These are phyloP conservation scores for Charadrius vociferus DNA, from an alignment of 2,113 vertebrate genomes.

Conservation along the genomic window DNA sequence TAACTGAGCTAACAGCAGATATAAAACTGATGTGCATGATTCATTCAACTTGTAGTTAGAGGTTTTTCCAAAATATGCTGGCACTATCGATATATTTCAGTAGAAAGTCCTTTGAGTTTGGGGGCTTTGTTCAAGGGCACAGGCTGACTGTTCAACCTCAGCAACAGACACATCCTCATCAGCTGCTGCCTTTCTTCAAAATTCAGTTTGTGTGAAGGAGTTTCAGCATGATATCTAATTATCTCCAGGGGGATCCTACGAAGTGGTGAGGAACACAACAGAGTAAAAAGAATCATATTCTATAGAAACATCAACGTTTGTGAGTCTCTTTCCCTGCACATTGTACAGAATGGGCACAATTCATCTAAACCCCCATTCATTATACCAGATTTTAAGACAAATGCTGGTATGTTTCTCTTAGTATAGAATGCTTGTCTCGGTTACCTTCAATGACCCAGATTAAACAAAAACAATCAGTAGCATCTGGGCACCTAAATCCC, in stretches of 20 bases:
- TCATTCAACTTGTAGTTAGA: not conserved
- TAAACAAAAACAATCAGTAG: not conserved
- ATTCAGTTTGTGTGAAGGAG: slow-evolving; percentile 34
- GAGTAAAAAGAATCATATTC: not conserved
- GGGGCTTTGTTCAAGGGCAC: slow-evolving; percentile 40
- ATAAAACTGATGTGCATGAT: not conserved
- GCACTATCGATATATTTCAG: slow-evolving; percentile 26
- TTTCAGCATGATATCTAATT: slow-evolving; percentile 48
- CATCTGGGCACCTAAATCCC: not conserved
- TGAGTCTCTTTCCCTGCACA: not conserved
- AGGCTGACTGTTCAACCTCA: slow-evolving; percentile 44
- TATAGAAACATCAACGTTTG: not conserved
- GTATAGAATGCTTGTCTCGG: not conserved
- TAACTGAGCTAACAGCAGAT: slow-evolving; percentile 17
- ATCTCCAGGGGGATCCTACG: slow-evolving; percentile 35
- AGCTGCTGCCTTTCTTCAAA: slow-evolving; percentile 51
- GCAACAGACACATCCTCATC: slow-evolving; percentile 36
- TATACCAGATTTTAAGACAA: not conserved
- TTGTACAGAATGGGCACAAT: not conserved
- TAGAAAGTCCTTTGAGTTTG: not conserved
- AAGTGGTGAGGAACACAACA: slow-evolving; percentile 23
- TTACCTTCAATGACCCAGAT: not conserved
- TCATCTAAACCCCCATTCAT: not conserved
- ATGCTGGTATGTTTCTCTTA: not conserved
- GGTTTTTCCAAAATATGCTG: slow-evolving; percentile 1